Evolutionary conservation across 1,140 invertebrate genomes (phyloP).

Genomic region (Drosophila suzukii): DNA sequence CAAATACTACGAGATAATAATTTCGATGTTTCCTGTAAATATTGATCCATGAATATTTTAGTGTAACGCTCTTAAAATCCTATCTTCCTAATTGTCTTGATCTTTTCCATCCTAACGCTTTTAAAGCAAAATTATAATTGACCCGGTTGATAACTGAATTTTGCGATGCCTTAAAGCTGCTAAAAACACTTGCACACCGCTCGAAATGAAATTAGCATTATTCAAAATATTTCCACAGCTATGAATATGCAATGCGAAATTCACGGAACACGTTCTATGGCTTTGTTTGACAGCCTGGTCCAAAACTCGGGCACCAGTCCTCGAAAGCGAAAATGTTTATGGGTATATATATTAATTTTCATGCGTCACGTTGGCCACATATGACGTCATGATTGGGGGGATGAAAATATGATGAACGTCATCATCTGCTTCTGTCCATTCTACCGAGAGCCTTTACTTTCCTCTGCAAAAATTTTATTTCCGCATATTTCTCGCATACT

Average conservation of each 20-base stretch:
- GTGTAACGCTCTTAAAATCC: neutral
- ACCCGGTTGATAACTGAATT: neutral
- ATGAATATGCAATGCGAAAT: conserved; percentile 67
- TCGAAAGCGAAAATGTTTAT: conserved; percentile 16
- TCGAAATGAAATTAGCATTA: conserved; percentile 59
- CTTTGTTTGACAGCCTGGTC: conserved; percentile 14
- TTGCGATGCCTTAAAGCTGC: neutral
- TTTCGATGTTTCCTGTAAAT: too few species aligned
- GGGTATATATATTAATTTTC: conserved; percentile 52
- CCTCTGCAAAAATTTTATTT: conserved; percentile 29
- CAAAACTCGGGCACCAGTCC: conserved; percentile 46
- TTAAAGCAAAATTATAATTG: neutral
- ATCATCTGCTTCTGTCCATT: conserved; percentile 21
- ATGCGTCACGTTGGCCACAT: conserved; percentile 57
- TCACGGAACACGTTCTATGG: conserved; percentile 29
- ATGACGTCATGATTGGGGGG: conserved; percentile 57
- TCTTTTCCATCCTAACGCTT: neutral
- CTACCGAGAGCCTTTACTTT: conserved; percentile 35
- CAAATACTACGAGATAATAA: too few species aligned
- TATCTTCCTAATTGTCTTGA: neutral
- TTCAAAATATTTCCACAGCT: conserved; percentile 48
- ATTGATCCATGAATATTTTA: too few species aligned
- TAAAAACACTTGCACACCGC: conserved; percentile 4
- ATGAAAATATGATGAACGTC: conserved; percentile 23
- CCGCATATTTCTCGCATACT: conserved; percentile 51